A percentile compares a stretch with the other conserved stretches of the same genome.
Conservation (phyloP, 1,140 invertebrate species). For the Drosophila sturtevanti region DNA sequence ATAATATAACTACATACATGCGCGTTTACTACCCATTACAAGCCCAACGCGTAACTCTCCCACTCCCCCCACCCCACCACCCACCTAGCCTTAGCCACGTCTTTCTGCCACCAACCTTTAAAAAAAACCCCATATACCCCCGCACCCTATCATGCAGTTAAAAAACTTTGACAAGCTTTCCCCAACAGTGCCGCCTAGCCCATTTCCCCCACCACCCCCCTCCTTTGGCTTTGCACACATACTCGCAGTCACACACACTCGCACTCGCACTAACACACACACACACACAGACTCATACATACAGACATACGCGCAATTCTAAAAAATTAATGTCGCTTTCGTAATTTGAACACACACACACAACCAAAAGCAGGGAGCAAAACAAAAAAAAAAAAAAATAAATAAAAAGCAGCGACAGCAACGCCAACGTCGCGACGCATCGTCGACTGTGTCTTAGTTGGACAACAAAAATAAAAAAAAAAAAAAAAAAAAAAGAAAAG, state of each 20-base stretch:
- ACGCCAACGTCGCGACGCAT: conserved; percentile 6
- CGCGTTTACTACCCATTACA: conserved; percentile 68
- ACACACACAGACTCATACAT: background rate
- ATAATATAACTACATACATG: conserved; percentile 78
- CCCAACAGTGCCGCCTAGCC: background rate
- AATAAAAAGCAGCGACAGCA: background rate
- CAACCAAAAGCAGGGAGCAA: conserved; percentile 15
- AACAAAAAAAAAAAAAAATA: background rate
- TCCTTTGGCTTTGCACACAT: background rate
- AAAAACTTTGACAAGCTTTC: conserved; percentile 56
- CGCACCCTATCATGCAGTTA: conserved; percentile 17
- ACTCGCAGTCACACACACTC: conserved; percentile 6
- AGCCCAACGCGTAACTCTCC: conserved; percentile 14
- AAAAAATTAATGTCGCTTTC: conserved; percentile 81
- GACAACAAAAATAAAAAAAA: conserved; percentile 19
- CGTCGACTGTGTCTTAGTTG: conserved; percentile 51
- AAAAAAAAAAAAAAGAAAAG: conserved; percentile 33
- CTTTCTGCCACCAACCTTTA: no score
- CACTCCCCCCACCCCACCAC: background rate
- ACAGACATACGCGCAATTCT: conserved; percentile 73
- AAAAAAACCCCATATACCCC: no score
- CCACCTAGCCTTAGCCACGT: no score
- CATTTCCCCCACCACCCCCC: conserved; percentile 9
- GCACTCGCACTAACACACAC: background rate
- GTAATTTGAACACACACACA: conserved; percentile 72